A percentile compares a stretch with the other conserved stretches of the same genome.
phyloP scores from a whole-genome alignment of 1,140 invertebrate genomes.

The Parasteatoda tepidariorum region DNA sequence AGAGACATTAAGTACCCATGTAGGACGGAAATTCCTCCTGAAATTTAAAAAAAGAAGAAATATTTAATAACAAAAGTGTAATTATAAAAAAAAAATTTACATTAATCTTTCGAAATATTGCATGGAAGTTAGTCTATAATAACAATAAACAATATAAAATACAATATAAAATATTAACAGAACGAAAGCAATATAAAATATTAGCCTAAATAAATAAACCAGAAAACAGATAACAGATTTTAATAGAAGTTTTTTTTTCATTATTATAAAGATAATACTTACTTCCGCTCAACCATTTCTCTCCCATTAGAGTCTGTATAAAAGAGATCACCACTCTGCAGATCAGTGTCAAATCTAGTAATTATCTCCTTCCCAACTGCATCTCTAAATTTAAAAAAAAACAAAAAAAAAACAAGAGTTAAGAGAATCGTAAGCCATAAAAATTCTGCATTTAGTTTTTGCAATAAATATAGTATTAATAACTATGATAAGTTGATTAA shows the following conservation, averaged over 20 bases:
- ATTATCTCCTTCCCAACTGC: conserved; percentile 71
- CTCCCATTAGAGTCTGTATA: conserved; percentile 75
- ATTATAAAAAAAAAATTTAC: no score
- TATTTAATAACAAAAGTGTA: no score
- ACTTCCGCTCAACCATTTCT: conserved; percentile 65
- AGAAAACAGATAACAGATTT: background rate
- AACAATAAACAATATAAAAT: background rate
- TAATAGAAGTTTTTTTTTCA: background rate
- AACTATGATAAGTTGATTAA: no score
- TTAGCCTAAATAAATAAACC: background rate
- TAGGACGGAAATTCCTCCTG: conserved; percentile 77
- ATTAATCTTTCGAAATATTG: background rate
- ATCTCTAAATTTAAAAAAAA: conserved; percentile 5
- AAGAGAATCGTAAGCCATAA: background rate
- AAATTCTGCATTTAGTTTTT: background rate
- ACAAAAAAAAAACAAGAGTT: background rate
- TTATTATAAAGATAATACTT: conserved; percentile 10
- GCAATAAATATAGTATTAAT: no score
- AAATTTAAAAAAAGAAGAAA: background rate
- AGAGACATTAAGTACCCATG: conserved; percentile 76
- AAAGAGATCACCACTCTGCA: conserved; percentile 68
- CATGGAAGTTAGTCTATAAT: background rate
- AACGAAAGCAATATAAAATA: background rate
- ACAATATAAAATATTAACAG: background rate
- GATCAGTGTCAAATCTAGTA: conserved; percentile 68